Conservation (phyloP, 2,888 invertebrate genomes). For the Geophilus truncorum region DNA sequence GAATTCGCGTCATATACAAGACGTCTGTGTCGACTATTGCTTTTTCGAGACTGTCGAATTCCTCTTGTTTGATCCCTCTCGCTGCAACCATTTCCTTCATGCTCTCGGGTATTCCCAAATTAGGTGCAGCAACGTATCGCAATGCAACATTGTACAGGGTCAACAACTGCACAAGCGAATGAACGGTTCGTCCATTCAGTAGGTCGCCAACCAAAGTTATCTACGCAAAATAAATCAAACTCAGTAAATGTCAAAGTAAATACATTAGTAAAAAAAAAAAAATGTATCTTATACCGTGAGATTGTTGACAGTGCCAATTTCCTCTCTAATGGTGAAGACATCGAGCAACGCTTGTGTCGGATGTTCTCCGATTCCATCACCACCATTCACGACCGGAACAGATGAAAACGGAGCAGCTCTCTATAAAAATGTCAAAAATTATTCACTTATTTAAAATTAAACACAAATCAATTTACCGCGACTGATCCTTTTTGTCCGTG, state of each 20-base stretch:
- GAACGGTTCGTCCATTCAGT: slow-evolving; percentile 96
- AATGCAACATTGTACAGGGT: slow-evolving; percentile 91
- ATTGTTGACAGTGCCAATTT: slow-evolving; percentile 97
- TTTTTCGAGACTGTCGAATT: slow-evolving; percentile 61
- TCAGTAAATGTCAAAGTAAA: background rate
- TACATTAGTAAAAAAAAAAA: background rate
- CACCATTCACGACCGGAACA: slow-evolving; percentile 94
- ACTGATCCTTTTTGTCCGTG: slow-evolving; percentile 93
- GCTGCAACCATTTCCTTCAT: slow-evolving; percentile 71
- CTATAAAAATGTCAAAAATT: slow-evolving; percentile 50
- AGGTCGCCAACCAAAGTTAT: slow-evolving; percentile 98
- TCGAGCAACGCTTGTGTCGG: slow-evolving; percentile 97
- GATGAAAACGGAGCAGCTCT: slow-evolving; percentile 73
- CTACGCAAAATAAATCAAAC: slow-evolving; percentile 41
- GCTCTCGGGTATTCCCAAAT: slow-evolving; percentile 84
- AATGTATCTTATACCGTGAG: slow-evolving; percentile 65
- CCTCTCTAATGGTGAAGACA: slow-evolving; percentile 95
- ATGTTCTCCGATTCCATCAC: slow-evolving; percentile 95
- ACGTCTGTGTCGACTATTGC: slow-evolving; percentile 92
- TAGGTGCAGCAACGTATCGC: slow-evolving; percentile 81
- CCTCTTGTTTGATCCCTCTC: slow-evolving; percentile 60
- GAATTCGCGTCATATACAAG: slow-evolving; percentile 96
- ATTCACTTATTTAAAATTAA: slow-evolving; percentile 14
- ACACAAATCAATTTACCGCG: slow-evolving; percentile 54
- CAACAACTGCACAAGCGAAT: slow-evolving; percentile 87